These are phyloP conservation scores for Morone chrysops DNA, from an alignment of 2,113 vertebrate species.

Conservation along the genomic window DNA sequence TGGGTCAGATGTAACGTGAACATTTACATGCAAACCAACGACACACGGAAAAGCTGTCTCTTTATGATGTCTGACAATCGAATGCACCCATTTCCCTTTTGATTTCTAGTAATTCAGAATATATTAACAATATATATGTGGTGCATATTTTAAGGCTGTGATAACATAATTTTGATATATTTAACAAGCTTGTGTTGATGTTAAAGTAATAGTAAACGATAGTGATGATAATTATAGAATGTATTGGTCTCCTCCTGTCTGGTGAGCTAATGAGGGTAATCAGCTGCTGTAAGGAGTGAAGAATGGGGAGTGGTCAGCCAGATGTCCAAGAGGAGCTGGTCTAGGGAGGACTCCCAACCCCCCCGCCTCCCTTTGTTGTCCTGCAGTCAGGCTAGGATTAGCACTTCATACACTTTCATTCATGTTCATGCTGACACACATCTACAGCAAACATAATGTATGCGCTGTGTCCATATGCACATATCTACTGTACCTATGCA, in stretches of 20 bases:
- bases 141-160: background rate
- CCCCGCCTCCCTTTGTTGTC: slow-evolving; percentile 9
- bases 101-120: background rate
- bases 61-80: background rate
- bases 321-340: slow-evolving; percentile 46
- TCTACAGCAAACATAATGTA: background rate
- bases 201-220: slow-evolving; percentile 4
- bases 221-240: slow-evolving; percentile 7
- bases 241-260: slow-evolving; percentile 22
- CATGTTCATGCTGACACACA: background rate
- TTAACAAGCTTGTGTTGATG: background rate
- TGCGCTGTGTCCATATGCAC: background rate
- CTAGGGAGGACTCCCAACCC: background rate
- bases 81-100: background rate
- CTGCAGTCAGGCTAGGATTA: slow-evolving; percentile 22
- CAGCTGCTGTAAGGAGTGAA: slow-evolving; percentile 28
- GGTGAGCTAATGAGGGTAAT: slow-evolving; percentile 37
- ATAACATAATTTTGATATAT: background rate
- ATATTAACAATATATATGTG: background rate
- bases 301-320: slow-evolving; percentile 39
- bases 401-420: background rate
- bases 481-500: background rate
- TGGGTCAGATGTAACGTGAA: background rate
- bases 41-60: background rate
- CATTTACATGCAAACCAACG: background rate